Conservation (phyloP, 2,888 invertebrate genomes). For the Sabellastarte sp. region DNA sequence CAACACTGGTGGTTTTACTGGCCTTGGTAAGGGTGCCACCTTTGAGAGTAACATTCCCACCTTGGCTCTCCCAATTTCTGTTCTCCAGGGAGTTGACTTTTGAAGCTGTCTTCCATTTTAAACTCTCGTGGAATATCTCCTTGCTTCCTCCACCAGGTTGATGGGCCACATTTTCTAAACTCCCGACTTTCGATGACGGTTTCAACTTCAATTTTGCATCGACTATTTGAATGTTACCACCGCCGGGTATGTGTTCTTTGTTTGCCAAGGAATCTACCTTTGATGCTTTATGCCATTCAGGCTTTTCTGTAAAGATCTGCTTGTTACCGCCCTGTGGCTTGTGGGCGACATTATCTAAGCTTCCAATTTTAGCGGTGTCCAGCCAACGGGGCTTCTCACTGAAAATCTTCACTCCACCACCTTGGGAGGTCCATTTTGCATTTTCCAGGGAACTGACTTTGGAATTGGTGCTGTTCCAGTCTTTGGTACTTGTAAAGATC, state of each 20-base stretch:
- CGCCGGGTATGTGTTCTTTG: background rate
- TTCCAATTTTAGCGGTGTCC: conserved; percentile 28
- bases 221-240: background rate
- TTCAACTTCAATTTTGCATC: background rate
- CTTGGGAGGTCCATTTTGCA: conserved; percentile 26
- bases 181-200: background rate
- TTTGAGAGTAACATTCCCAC: conserved; percentile 26
- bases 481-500: background rate
- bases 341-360: conserved; percentile 27
- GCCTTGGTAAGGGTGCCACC: background rate
- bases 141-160: conserved; percentile 1
- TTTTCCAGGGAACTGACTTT: conserved; percentile 32
- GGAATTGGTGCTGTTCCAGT: conserved; percentile 18
- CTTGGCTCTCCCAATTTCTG: conserved; percentile 18
- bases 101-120: background rate
- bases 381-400: conserved; percentile 30
- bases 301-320: background rate
- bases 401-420: conserved; percentile 20
- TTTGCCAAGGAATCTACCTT: conserved; percentile 7
- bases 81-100: conserved; percentile 27
- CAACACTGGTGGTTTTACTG: conserved; percentile 4
- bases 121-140: background rate
- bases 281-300: background rate
- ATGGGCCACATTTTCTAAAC: background rate
- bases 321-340: conserved; percentile 22